Evolutionary conservation across 2,797 vertebrate species (phyloP).

Genomic region (Brachymystax lenok): DNA sequence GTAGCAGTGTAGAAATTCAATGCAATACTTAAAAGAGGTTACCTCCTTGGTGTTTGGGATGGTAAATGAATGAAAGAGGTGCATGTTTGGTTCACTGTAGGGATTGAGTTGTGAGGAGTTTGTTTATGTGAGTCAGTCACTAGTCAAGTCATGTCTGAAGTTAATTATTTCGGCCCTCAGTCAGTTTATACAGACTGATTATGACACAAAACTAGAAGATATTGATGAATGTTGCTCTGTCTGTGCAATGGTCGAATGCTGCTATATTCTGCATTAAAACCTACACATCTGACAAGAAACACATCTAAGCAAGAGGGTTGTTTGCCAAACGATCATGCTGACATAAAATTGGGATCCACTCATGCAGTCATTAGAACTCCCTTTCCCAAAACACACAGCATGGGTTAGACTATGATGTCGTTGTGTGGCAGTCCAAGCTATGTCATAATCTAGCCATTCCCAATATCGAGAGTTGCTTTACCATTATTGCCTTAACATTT

Average conservation of each 20-base stretch:
- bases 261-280: constrained; percentile 28
- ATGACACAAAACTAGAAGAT: constrained; percentile 7
- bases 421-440: constrained; percentile 2
- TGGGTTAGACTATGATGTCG: constrained; percentile 11
- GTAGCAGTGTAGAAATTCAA: constrained; percentile 45
- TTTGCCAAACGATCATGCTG: constrained; percentile 33
- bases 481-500: neutral
- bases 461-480: constrained; percentile 17
- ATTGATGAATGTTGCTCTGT: constrained; percentile 21
- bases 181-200: constrained; percentile 27
- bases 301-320: constrained; percentile 21
- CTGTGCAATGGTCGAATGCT: constrained; percentile 15
- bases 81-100: constrained; percentile 23
- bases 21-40: constrained; percentile 34
- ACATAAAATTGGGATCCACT: constrained; percentile 12
- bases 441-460: constrained; percentile 29
- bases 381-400: neutral
- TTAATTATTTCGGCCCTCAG: constrained; percentile 32
- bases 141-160: constrained; percentile 12
- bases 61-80: constrained; percentile 58
- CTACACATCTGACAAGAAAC: constrained; percentile 48
- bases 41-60: constrained; percentile 22
- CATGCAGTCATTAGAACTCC: constrained; percentile 19
- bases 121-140: constrained; percentile 20
- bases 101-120: constrained; percentile 28